Percentiles rank a stretch among this genome's conserved stretches.
phyloP scores from a whole-genome alignment of 2,888 invertebrate species.

The Brachypalpus laphriformis region DNA sequence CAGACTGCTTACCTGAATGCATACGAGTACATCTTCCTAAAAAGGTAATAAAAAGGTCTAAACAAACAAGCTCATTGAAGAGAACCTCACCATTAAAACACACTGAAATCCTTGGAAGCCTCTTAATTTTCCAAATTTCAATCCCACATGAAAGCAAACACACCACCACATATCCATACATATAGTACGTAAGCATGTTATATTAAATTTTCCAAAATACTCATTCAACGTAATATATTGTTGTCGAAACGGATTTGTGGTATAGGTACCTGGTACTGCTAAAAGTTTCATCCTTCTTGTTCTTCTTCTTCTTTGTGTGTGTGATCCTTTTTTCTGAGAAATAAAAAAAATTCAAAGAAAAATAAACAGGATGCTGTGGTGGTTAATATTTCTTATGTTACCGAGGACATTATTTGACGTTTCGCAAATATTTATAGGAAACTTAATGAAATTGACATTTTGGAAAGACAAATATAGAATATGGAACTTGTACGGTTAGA shows the following conservation, averaged over 20 bases:
- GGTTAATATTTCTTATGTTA: conserved; percentile 40
- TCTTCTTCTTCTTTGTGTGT: conserved; percentile 13
- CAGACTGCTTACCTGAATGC: too few species aligned
- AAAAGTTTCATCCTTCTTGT: not conserved
- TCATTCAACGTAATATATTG: not conserved
- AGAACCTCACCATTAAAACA: not conserved
- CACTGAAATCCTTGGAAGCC: conserved; percentile 20
- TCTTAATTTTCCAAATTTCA: conserved; percentile 41
- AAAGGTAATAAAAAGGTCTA: not conserved
- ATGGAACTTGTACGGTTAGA: too few species aligned
- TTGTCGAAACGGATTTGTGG: conserved; percentile 12
- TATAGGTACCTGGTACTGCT: too few species aligned
- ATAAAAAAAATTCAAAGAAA: conserved; percentile 33
- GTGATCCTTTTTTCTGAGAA: conserved; percentile 8
- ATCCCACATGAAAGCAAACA: conserved; percentile 33
- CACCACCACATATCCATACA: not conserved
- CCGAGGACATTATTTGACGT: conserved; percentile 29
- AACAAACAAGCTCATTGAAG: not conserved
- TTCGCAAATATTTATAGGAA: conserved; percentile 56
- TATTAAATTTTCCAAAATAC: conserved; percentile 16
- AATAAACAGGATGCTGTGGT: conserved; percentile 38
- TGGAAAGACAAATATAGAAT: not conserved
- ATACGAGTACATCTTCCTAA: too few species aligned
- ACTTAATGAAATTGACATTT: conserved; percentile 58
- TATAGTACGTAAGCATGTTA: not conserved